phyloP scores from a whole-genome alignment of 2,797 vertebrate genomes.

The Manis crassicaudata region DNA sequence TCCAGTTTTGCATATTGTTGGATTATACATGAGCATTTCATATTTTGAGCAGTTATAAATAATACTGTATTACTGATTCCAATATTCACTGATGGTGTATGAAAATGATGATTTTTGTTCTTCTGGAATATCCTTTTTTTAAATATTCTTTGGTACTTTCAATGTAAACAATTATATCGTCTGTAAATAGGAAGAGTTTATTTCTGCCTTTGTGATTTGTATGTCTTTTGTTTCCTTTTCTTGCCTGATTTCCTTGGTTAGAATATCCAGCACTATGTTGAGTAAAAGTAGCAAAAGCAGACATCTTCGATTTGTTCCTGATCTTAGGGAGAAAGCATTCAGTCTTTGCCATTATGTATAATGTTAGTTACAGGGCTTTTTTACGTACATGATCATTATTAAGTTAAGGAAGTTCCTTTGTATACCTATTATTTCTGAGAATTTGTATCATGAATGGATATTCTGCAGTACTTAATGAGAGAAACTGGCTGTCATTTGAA shows the following conservation, averaged over 20 bases:
- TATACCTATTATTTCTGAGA: neutral
- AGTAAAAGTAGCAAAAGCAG: neutral
- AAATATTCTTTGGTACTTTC: neutral
- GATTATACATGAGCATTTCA: neutral
- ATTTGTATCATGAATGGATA: neutral
- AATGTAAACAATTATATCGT: neutral
- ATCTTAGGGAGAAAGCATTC: neutral
- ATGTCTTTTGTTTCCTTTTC: neutral
- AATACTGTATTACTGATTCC: neutral
- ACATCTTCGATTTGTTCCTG: neutral
- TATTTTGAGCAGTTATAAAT: neutral
- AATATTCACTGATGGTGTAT: neutral
- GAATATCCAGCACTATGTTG: neutral
- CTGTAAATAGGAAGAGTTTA: neutral
- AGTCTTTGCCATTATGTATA: neutral
- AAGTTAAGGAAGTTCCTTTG: neutral
- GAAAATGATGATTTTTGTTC: neutral
- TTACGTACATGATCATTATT: neutral
- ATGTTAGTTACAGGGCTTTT: neutral
- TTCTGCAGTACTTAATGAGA: neutral
- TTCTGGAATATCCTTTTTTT: neutral
- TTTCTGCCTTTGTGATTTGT: neutral
- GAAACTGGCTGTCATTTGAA: neutral
- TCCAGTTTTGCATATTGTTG: neutral
- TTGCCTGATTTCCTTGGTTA: neutral